These are phyloP conservation scores for Lepeophtheirus salmonis DNA, from an alignment of 1,140 invertebrate genomes.

Conservation along the genomic window DNA sequence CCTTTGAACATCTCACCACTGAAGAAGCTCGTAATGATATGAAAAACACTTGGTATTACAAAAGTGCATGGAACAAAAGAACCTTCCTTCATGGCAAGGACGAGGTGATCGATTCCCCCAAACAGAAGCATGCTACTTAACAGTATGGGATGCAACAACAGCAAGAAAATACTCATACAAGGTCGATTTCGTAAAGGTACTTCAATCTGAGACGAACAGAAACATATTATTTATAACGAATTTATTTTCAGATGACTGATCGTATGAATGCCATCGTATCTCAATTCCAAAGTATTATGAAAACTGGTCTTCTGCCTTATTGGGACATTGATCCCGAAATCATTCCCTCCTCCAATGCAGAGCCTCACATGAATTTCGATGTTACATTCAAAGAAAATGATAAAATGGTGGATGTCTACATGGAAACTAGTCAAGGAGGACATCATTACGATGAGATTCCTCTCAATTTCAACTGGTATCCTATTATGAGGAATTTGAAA, in stretches of 20 bases:
- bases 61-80: constrained; percentile 12
- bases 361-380: constrained; percentile 18
- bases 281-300: constrained; percentile 16
- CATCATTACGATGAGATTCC: constrained; percentile 20
- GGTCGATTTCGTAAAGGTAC: constrained; percentile 16
- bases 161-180: constrained; percentile 19
- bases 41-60: constrained; percentile 10
- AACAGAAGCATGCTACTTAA: constrained; percentile 19
- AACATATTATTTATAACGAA: not conserved
- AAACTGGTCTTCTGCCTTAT: constrained; percentile 20
- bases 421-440: constrained; percentile 19
- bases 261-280: constrained; percentile 17
- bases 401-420: constrained; percentile 18
- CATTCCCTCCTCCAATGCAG: not conserved
- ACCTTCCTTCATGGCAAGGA: not conserved
- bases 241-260: constrained; percentile 15
- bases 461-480: not conserved
- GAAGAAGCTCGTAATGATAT: constrained; percentile 1
- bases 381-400: constrained; percentile 19
- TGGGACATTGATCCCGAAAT: constrained; percentile 20
- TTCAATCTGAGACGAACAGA: too few relatives aligned
- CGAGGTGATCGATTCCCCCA: not conserved
- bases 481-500: constrained; percentile 9
- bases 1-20: constrained; percentile 5
- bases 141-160: constrained; percentile 19